Evolutionary conservation across 2,888 invertebrate species (phyloP).

Genomic region (Helobdella robusta): DNA sequence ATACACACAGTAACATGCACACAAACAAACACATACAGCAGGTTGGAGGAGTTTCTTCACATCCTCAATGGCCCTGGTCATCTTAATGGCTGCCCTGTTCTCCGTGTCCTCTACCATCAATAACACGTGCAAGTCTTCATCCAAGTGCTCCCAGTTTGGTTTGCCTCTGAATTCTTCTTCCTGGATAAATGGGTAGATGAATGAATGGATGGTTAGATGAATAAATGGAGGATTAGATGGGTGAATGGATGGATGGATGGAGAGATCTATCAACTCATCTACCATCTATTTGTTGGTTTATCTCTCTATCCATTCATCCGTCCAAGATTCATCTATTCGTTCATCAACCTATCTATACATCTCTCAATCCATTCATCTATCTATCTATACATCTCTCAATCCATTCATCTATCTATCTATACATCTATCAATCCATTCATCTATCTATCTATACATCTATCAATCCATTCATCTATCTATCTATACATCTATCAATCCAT

Average conservation of each 20-base stretch:
- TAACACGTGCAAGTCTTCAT: conserved; percentile 93
- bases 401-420: not conserved
- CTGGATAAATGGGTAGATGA: no score
- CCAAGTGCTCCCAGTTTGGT: conserved; percentile 99
- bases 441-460: not conserved
- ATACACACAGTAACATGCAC: not conserved
- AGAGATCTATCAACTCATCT: not conserved
- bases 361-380: not conserved
- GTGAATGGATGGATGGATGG: no score
- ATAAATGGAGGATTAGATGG: no score
- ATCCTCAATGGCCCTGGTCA: conserved; percentile 91
- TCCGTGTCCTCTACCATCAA: conserved; percentile 97
- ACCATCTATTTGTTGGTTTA: not conserved
- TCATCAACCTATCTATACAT: not conserved
- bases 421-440: not conserved
- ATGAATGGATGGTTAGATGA: no score
- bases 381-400: not conserved
- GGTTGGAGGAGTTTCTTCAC: conserved; percentile 93
- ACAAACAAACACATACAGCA: conserved; percentile 55
- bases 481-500: not conserved
- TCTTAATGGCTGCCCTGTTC: conserved; percentile 86
- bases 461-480: not conserved
- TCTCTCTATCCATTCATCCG: not conserved
- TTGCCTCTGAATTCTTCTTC: conserved; percentile 98
- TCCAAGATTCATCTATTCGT: not conserved